These are phyloP conservation scores for Drosophila albomicans DNA, from an alignment of 1,140 invertebrate genomes.

Conservation along the genomic window DNA sequence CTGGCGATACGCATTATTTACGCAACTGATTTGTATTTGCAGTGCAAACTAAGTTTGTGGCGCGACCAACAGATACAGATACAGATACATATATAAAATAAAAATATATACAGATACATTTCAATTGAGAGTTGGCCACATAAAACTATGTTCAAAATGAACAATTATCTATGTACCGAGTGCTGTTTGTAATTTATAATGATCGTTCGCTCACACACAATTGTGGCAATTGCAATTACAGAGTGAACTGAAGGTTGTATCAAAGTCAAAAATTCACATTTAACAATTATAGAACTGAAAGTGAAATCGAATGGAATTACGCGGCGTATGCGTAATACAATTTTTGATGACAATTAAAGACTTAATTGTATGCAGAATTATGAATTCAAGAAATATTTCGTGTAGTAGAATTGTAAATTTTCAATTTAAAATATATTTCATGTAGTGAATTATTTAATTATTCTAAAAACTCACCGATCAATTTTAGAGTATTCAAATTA, in stretches of 20 bases:
- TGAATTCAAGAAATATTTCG: not conserved
- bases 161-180: not conserved
- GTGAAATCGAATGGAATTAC: conserved; percentile 6
- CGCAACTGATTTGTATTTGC: conserved; percentile 82
- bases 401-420: no score
- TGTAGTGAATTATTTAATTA: no score
- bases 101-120: conserved; percentile 6
- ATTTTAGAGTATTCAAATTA: no score
- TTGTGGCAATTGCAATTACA: conserved; percentile 37
- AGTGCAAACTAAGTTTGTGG: conserved; percentile 62
- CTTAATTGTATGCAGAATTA: not conserved
- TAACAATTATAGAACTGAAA: conserved; percentile 2
- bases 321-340: conserved; percentile 3
- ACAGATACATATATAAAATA: no score
- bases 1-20: conserved; percentile 77
- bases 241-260: conserved; percentile 27
- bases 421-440: no score
- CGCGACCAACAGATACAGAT: not conserved
- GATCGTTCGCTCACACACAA: conserved; percentile 12
- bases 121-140: conserved; percentile 7
- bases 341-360: not conserved
- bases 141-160: not conserved
- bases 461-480: no score
- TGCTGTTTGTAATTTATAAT: conserved; percentile 20
- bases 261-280: conserved; percentile 24